Evolutionary conservation across 2,797 vertebrate species (phyloP).

Genomic region (Tenualosa ilisha): DNA sequence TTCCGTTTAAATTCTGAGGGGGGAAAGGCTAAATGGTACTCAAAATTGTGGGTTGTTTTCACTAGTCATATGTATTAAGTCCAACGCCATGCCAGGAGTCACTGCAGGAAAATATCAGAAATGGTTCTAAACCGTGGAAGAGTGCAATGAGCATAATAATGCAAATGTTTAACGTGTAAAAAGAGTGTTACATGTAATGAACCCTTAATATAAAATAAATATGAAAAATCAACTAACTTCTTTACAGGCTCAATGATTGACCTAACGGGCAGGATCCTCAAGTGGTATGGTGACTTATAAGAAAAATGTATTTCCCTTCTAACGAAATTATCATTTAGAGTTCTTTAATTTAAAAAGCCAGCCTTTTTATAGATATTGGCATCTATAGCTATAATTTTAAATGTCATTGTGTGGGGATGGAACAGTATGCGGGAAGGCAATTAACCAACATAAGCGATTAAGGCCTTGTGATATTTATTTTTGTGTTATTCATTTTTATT

Average conservation of each 20-base stretch:
- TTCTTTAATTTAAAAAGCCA: too few relatives aligned
- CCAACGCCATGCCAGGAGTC: not conserved
- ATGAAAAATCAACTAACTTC: constrained; percentile 60
- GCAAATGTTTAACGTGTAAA: constrained; percentile 24
- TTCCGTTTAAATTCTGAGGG: not conserved
- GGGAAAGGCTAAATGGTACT: not conserved
- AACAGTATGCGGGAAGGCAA: not conserved
- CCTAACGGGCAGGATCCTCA: not conserved
- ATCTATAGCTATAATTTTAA: too few relatives aligned
- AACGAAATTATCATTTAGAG: too few relatives aligned
- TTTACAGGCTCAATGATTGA: constrained; percentile 4
- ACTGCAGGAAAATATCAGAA: not conserved
- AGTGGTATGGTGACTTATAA: not conserved
- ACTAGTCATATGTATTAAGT: not conserved
- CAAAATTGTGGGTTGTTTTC: not conserved
- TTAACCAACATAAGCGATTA: not conserved
- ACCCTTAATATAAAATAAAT: constrained; percentile 42
- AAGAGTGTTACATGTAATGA: constrained; percentile 15
- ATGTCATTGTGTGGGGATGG: not conserved
- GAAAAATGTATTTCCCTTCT: too few relatives aligned
- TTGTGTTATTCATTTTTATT: too few relatives aligned
- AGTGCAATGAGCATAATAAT: constrained; percentile 9
- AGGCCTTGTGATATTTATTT: not conserved
- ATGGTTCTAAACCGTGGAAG: not conserved
- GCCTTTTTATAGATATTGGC: too few relatives aligned